Percentiles rank a stretch among this genome's conserved stretches.
These are phyloP conservation scores for Mus minutoides DNA, from an alignment of 2,797 vertebrate species.

Conservation along the genomic window DNA sequence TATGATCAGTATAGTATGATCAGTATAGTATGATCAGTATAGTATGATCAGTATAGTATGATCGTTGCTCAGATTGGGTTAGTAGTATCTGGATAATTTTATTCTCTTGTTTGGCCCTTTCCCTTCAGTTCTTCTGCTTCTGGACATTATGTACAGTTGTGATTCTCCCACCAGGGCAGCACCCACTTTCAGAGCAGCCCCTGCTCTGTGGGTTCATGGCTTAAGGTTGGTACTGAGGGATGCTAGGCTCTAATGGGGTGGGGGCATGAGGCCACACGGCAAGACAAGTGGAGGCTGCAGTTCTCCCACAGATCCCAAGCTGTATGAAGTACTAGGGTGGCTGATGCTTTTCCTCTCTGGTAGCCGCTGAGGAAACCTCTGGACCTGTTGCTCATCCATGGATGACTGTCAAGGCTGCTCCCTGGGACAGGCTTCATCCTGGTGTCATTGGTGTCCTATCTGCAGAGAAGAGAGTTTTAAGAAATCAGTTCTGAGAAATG, in stretches of 20 bases:
- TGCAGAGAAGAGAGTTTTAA: neutral
- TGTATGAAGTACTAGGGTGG: neutral
- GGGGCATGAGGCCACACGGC: neutral
- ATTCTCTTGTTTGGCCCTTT: neutral
- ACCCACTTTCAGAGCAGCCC: neutral
- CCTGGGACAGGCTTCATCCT: neutral
- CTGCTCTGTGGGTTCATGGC: neutral
- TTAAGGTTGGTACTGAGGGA: neutral
- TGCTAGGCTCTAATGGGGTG: too few species aligned
- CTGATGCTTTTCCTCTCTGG: neutral
- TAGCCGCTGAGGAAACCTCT: neutral
- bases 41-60: accelerated
- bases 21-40: too few species aligned
- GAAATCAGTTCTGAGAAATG: neutral
- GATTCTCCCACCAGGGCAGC: neutral
- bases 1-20: too few species aligned
- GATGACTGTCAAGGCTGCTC: neutral
- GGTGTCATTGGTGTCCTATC: neutral
- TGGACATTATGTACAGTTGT: accelerated
- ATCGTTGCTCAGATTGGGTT: neutral
- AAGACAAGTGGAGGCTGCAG: neutral
- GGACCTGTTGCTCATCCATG: accelerated
- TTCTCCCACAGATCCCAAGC: neutral
- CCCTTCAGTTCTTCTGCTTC: neutral
- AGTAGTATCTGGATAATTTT: neutral